A percentile compares a stretch with the other conserved stretches of the same genome.
Conservation (phyloP, 2,113 vertebrate species). For the Brachypodius melanocephalos region DNA sequence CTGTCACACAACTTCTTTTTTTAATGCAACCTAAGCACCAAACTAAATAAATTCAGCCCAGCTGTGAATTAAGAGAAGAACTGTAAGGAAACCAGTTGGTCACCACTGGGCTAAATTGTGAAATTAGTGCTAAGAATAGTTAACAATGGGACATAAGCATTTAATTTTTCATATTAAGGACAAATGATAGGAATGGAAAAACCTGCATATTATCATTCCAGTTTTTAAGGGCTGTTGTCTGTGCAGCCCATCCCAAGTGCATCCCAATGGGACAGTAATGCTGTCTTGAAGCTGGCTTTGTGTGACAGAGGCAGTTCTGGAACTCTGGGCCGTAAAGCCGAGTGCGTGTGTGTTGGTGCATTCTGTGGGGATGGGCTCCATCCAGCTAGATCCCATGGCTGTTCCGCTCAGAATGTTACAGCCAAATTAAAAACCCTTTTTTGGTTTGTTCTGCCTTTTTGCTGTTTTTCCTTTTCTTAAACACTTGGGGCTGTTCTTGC, state of each 20-base stretch:
- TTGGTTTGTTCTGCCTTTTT: neutral
- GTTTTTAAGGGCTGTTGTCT: conserved; percentile 36
- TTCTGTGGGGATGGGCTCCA: neutral
- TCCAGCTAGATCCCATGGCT: neutral
- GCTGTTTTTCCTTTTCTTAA: neutral
- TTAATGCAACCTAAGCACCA: neutral
- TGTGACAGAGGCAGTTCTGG: neutral
- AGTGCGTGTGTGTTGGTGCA: neutral
- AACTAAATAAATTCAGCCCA: conserved; percentile 10
- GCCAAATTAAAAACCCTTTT: neutral
- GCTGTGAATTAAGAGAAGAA: neutral
- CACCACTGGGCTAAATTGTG: neutral
- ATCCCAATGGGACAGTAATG: conserved; percentile 11
- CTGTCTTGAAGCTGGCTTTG: conserved; percentile 2
- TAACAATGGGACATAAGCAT: conserved; percentile 18
- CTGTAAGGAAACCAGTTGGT: neutral
- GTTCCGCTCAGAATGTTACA: rapidly evolving
- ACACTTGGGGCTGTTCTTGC: neutral
- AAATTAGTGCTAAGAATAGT: conserved; percentile 31
- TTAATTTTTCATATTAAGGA: conserved; percentile 47
- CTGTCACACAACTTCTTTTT: neutral
- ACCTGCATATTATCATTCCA: conserved; percentile 16
- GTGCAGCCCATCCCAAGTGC: conserved; percentile 30
- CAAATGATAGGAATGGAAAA: conserved; percentile 54
- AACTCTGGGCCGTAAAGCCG: neutral